These are phyloP conservation scores for Tethea ocularis DNA, from an alignment of 2,888 invertebrate species.

Conservation along the genomic window DNA sequence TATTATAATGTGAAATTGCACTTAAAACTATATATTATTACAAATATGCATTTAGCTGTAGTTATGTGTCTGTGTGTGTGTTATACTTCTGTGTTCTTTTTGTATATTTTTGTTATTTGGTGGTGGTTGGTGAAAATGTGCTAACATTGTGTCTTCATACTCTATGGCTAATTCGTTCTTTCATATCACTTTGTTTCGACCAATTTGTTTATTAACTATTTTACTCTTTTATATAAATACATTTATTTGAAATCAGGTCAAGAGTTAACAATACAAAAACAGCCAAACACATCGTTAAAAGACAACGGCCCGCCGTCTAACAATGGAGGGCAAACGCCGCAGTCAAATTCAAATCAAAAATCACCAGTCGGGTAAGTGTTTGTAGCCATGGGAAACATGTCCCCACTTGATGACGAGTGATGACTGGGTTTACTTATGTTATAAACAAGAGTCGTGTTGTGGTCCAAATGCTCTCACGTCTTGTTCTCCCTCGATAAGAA, in stretches of 20 bases:
- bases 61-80: constrained; percentile 24
- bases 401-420: not conserved
- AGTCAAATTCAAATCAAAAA: constrained; percentile 83
- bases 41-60: constrained; percentile 10
- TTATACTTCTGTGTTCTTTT: constrained; percentile 27
- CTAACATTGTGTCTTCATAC: constrained; percentile 78
- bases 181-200: constrained; percentile 46
- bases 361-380: constrained; percentile 89
- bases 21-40: not conserved
- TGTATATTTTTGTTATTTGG: constrained; percentile 53
- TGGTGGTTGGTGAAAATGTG: constrained; percentile 84
- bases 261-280: constrained; percentile 97
- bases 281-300: constrained; percentile 95
- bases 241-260: constrained; percentile 82
- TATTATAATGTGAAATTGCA: not conserved
- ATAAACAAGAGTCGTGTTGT: no score
- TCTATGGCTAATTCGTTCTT: constrained; percentile 81
- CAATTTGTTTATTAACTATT: constrained; percentile 24
- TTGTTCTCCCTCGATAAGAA: no score
- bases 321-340: constrained; percentile 77
- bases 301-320: constrained; percentile 85
- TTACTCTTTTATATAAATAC: constrained; percentile 15
- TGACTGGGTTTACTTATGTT: no score
- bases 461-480: no score
- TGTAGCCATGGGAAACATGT: not conserved